phyloP scores from a whole-genome alignment of 2,113 vertebrate genomes.

The Sardina pilchardus region DNA sequence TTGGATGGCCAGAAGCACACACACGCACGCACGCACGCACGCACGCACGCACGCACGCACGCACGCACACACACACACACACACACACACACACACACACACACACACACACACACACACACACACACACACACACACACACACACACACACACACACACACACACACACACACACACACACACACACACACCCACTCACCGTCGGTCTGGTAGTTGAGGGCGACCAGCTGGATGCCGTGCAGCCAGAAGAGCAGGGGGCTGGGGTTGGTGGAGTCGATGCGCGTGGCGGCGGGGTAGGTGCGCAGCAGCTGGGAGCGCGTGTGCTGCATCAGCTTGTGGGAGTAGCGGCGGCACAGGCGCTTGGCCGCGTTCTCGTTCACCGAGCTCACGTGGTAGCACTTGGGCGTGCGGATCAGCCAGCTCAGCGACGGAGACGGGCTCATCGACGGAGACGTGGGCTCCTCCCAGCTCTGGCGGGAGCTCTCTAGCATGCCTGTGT shows the following conservation, averaged over 20 bases:
- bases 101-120: no score
- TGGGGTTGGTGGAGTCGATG: conserved; percentile 96
- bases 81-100: no score
- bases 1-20: no score
- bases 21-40: background rate
- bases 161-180: background rate
- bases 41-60: background rate
- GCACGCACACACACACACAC: background rate
- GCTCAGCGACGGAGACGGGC: conserved; percentile 83
- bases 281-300: conserved; percentile 94
- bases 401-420: conserved; percentile 94
- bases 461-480: conserved; percentile 86
- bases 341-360: conserved; percentile 92
- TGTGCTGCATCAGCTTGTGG: conserved; percentile 94
- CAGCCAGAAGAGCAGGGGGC: conserved; percentile 93
- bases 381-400: conserved; percentile 97
- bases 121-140: background rate
- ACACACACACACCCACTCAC: conserved; percentile 65
- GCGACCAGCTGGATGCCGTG: conserved; percentile 96
- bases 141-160: background rate
- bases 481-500: conserved; percentile 59
- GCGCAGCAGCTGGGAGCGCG: conserved; percentile 85
- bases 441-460: conserved; percentile 45
- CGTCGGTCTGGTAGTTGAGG: conserved; percentile 97
- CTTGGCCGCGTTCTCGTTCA: conserved; percentile 98